phyloP scores from a whole-genome alignment of 2,113 vertebrate species.

The Rhagologus leucostigma region DNA sequence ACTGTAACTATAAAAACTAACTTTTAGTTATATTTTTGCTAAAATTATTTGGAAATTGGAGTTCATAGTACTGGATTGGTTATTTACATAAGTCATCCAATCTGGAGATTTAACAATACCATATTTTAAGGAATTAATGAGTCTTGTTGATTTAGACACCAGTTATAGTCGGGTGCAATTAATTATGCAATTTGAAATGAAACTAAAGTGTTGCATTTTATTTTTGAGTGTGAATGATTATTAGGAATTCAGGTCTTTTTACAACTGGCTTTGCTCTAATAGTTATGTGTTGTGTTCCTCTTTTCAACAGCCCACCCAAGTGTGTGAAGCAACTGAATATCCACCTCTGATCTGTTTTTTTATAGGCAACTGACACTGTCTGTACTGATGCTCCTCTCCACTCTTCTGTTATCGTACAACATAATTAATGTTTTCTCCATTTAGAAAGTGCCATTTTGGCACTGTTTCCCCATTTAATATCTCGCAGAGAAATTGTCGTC shows the following conservation, averaged over 20 bases:
- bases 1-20: neutral
- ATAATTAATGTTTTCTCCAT: neutral
- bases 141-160: neutral
- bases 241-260: neutral
- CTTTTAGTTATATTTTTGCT: neutral
- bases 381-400: neutral
- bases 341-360: neutral
- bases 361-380: neutral
- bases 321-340: neutral
- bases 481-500: neutral
- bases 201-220: neutral
- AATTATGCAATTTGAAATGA: neutral
- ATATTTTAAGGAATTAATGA: neutral
- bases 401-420: accelerated
- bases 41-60: neutral
- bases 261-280: neutral
- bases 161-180: neutral
- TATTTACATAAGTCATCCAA: neutral
- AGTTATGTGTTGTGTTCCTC: neutral
- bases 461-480: neutral
- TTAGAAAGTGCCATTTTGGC: neutral
- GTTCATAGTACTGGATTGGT: neutral
- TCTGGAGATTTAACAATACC: neutral
- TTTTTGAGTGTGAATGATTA: neutral
- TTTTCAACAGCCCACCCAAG: neutral